A percentile compares a stretch with the other conserved stretches of the same genome.
Evolutionary conservation across 2,888 invertebrate species (phyloP).

Genomic region (Cephus spinipes): DNA sequence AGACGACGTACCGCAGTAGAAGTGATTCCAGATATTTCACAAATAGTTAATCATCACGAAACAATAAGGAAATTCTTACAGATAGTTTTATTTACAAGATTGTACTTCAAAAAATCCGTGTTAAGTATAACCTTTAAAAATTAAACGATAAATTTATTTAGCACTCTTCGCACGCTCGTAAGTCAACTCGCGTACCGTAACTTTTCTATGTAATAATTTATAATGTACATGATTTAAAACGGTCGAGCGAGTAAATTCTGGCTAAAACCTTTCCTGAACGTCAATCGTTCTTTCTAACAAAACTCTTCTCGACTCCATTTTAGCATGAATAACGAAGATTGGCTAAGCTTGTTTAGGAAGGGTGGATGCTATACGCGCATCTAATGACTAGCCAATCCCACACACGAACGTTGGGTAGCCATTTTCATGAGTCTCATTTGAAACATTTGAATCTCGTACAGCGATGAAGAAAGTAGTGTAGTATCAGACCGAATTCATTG

Average conservation of each 20-base stretch:
- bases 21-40: neutral
- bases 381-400: neutral
- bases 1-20: neutral
- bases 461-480: neutral
- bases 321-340: neutral
- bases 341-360: neutral
- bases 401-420: neutral
- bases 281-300: neutral
- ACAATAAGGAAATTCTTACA: neutral
- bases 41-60: neutral
- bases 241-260: neutral
- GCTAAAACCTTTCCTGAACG: neutral
- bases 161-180: neutral
- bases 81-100: slow-evolving; percentile 2
- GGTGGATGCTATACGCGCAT: neutral
- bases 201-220: neutral
- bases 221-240: neutral
- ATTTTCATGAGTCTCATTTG: neutral
- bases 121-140: slow-evolving; percentile 5
- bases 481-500: neutral
- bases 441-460: neutral
- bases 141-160: neutral
- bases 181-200: neutral
- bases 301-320: neutral
- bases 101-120: neutral